Conservation (phyloP, 2,113 vertebrate species). For the Austrofundulus limnaeus region DNA sequence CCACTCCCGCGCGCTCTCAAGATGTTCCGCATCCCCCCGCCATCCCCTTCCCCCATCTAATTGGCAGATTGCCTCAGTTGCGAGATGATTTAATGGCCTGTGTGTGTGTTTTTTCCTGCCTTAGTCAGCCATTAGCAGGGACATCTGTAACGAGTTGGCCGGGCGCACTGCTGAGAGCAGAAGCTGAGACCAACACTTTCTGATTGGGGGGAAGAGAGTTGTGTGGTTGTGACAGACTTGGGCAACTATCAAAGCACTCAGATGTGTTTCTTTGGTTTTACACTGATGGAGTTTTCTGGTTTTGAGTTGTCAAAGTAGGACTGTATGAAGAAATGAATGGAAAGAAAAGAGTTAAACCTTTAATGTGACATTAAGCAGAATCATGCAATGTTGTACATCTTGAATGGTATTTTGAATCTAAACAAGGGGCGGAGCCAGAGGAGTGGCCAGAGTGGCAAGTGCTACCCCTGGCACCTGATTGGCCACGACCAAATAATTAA, state of each 20-base stretch:
- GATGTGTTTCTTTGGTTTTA: conserved; percentile 48
- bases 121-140: conserved; percentile 78
- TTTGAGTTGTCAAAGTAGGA: conserved; percentile 32
- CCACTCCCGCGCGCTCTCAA: conserved; percentile 65
- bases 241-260: conserved; percentile 62
- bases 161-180: conserved; percentile 65
- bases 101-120: conserved; percentile 69
- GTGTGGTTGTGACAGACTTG: conserved; percentile 46
- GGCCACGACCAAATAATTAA: too few relatives aligned
- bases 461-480: too few relatives aligned
- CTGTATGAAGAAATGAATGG: too few relatives aligned
- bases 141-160: conserved; percentile 80
- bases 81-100: conserved; percentile 74
- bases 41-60: conserved; percentile 66
- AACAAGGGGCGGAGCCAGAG: too few relatives aligned
- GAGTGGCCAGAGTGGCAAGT: too few relatives aligned
- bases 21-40: conserved; percentile 74
- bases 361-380: too few relatives aligned
- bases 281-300: conserved; percentile 50
- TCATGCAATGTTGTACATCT: too few relatives aligned
- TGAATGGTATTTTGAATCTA: too few relatives aligned
- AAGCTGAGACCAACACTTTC: conserved; percentile 74
- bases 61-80: conserved; percentile 78
- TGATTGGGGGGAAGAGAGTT: conserved; percentile 55
- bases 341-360: too few relatives aligned